A percentile compares a stretch with the other conserved stretches of the same genome.
These are phyloP conservation scores for Drosophila albomicans DNA, from an alignment of 1,140 invertebrate species.

Conservation along the genomic window DNA sequence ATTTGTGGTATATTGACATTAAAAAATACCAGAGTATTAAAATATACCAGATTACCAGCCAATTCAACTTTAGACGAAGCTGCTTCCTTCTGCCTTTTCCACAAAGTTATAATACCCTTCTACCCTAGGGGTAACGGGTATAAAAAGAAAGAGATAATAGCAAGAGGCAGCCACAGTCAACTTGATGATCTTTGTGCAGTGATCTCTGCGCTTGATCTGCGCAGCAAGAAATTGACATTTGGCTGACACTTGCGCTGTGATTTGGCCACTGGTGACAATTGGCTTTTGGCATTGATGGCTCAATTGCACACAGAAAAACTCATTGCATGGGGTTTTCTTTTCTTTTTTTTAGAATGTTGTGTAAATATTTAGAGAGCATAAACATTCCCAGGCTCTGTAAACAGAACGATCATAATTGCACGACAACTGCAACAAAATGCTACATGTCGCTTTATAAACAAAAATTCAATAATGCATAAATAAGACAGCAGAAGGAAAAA, in stretches of 20 bases:
- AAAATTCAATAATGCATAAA: constrained; percentile 81
- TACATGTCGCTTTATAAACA: constrained; percentile 71
- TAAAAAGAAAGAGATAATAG: not conserved
- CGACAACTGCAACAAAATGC: constrained; percentile 35
- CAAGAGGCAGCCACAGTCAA: not conserved
- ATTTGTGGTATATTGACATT: too few relatives aligned
- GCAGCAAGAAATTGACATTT: constrained; percentile 59
- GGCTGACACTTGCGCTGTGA: constrained; percentile 69
- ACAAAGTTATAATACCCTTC: too few relatives aligned
- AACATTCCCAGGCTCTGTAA: constrained; percentile 68
- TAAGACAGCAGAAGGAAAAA: constrained; percentile 39
- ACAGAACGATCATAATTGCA: constrained; percentile 54
- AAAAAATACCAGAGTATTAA: too few relatives aligned
- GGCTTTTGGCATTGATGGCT: constrained; percentile 64
- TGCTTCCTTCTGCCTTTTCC: too few relatives aligned
- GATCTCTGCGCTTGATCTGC: constrained; percentile 40
- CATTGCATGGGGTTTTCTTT: constrained; percentile 13
- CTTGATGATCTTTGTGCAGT: constrained; percentile 22
- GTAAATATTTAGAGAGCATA: constrained; percentile 58
- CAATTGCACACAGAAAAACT: constrained; percentile 40
- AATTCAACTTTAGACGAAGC: too few relatives aligned
- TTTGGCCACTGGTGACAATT: constrained; percentile 71
- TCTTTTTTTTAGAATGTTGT: constrained; percentile 3
- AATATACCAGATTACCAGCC: too few relatives aligned
- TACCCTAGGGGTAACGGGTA: too few relatives aligned